These are phyloP conservation scores for Proterorhinus semilunaris DNA, from an alignment of 2,113 vertebrate species.

Conservation along the genomic window DNA sequence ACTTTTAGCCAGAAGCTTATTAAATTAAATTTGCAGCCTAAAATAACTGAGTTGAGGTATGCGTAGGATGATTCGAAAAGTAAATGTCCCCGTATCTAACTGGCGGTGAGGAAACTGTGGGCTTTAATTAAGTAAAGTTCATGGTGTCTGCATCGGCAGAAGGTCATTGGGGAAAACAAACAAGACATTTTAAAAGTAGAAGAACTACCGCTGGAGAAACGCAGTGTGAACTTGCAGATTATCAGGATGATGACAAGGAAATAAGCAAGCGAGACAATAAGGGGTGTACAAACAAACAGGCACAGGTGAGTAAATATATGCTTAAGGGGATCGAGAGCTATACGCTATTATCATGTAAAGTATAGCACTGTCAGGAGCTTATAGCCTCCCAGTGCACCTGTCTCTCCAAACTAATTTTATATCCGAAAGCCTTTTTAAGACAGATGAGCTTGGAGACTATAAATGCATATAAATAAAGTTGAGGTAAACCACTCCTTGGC, in stretches of 20 bases:
- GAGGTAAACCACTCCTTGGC: slow-evolving; percentile 1
- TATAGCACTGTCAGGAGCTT: slow-evolving; percentile 51
- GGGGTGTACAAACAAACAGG: slow-evolving; percentile 58
- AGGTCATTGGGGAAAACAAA: slow-evolving; percentile 17
- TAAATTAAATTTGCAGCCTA: slow-evolving; percentile 31
- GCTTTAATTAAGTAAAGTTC: neutral
- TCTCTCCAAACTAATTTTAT: slow-evolving; percentile 58
- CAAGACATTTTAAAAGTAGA: slow-evolving; percentile 8
- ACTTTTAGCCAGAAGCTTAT: slow-evolving; percentile 22
- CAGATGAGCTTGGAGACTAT: slow-evolving; percentile 11
- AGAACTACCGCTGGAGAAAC: slow-evolving; percentile 1
- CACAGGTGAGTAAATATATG: slow-evolving; percentile 58
- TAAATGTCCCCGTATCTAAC: neutral
- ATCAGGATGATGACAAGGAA: slow-evolving; percentile 20
- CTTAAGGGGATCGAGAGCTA: slow-evolving; percentile 36
- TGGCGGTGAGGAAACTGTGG: neutral
- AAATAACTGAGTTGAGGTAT: neutral
- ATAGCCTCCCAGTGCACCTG: slow-evolving; percentile 54
- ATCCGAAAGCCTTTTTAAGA: slow-evolving; percentile 36
- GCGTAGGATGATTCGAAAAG: slow-evolving; percentile 13
- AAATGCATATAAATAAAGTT: slow-evolving; percentile 14
- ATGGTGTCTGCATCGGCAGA: neutral
- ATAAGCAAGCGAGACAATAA: slow-evolving; percentile 24
- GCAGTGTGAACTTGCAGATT: slow-evolving; percentile 23
- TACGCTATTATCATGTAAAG: slow-evolving; percentile 57